phyloP scores from a whole-genome alignment of 2,888 invertebrate species.

The Drosophila multiciliata region DNA sequence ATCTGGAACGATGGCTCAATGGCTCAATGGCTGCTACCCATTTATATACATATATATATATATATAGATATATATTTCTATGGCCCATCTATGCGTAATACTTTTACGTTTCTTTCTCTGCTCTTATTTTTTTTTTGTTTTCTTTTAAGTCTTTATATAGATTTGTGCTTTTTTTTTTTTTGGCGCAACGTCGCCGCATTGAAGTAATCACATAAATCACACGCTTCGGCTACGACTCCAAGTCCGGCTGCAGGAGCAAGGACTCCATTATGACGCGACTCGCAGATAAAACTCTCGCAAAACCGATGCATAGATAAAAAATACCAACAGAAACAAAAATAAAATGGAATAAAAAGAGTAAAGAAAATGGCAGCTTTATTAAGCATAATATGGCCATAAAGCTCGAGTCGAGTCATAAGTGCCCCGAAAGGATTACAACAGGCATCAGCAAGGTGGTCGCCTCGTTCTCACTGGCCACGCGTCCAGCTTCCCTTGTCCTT shows the following conservation, averaged over 20 bases:
- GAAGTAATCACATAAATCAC: slow-evolving; percentile 83
- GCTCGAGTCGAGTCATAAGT: slow-evolving; percentile 61
- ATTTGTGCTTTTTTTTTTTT: slow-evolving; percentile 45
- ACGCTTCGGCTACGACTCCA: slow-evolving; percentile 26
- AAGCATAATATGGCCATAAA: slow-evolving; percentile 79
- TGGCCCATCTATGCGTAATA: slow-evolving; percentile 44
- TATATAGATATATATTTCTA: slow-evolving; percentile 14
- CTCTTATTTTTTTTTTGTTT: slow-evolving; percentile 14
- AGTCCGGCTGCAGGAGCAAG: slow-evolving; percentile 60
- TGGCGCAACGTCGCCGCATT: slow-evolving; percentile 82
- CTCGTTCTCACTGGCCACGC: neutral
- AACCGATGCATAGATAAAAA: slow-evolving; percentile 62
- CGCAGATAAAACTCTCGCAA: slow-evolving; percentile 69
- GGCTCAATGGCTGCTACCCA: slow-evolving; percentile 18
- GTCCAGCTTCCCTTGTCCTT: slow-evolving; percentile 3
- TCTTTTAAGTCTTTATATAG: slow-evolving; percentile 1
- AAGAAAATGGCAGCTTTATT: slow-evolving; percentile 65
- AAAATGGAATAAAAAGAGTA: slow-evolving; percentile 14
- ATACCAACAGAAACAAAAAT: neutral
- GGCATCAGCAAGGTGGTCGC: slow-evolving; percentile 32
- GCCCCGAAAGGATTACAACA: slow-evolving; percentile 53
- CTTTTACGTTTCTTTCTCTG: slow-evolving; percentile 34
- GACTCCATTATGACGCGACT: slow-evolving; percentile 75
- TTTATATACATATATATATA: neutral
- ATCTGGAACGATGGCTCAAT: slow-evolving; percentile 42